Evolutionary conservation across 35 echinoderm and acorn worm species (phyloP).

Genomic region (Antedon bifida): DNA sequence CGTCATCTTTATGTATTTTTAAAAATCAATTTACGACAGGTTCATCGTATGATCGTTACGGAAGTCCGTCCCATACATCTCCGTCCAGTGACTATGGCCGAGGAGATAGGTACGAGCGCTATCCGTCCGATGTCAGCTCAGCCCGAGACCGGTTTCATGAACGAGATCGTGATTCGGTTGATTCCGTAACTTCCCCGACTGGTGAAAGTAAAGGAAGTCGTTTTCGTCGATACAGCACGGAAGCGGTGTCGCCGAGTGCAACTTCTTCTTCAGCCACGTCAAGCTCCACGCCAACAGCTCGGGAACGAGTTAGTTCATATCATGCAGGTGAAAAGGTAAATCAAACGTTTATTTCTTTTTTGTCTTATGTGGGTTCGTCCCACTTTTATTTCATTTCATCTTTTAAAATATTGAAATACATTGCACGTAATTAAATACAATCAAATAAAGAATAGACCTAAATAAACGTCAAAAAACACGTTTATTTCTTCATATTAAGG

Average conservation of each 20-base stretch:
- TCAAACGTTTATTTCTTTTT: too few species aligned
- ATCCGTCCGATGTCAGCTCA: neutral
- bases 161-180: neutral
- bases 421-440: too few species aligned
- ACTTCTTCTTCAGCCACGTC: neutral
- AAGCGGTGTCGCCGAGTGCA: neutral
- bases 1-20: too few species aligned
- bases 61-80: neutral
- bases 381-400: too few species aligned
- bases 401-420: too few species aligned
- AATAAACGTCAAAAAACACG: too few species aligned
- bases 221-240: neutral
- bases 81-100: neutral
- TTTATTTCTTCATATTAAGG: too few species aligned
- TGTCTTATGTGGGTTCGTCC: too few species aligned
- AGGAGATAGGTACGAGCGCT: neutral
- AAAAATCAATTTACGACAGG: neutral
- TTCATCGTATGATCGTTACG: neutral
- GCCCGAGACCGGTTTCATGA: neutral
- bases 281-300: neutral
- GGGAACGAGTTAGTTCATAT: neutral
- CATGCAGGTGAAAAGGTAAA: neutral
- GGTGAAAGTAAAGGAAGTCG: neutral
- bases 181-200: neutral
- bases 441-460: too few species aligned